Percentiles rank a stretch among this genome's conserved stretches.
These are phyloP conservation scores for Eptatretus burgeri DNA, from an alignment of 2,113 vertebrate species.

Conservation along the genomic window DNA sequence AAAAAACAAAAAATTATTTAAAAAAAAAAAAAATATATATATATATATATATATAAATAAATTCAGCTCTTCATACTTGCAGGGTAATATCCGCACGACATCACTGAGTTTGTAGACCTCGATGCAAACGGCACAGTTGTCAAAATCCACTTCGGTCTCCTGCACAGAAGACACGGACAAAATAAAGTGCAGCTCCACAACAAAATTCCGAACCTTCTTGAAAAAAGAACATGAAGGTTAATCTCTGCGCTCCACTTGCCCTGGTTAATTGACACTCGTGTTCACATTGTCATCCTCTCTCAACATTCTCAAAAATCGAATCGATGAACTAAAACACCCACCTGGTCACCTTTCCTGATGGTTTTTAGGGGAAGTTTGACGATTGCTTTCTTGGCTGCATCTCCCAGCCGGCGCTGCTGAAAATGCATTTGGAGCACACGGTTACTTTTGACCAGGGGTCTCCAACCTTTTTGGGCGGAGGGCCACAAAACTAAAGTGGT, in stretches of 20 bases:
- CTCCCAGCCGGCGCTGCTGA: conserved; percentile 58
- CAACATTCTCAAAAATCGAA: conserved; percentile 8
- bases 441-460: too few relatives aligned
- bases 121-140: conserved; percentile 95
- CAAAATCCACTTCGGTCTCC: conserved; percentile 84
- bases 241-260: background rate
- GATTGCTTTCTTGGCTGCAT: conserved; percentile 92
- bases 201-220: too few relatives aligned
- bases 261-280: conserved; percentile 7
- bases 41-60: background rate
- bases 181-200: too few relatives aligned
- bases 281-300: conserved; percentile 1
- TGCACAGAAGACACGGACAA: conserved; percentile 14
- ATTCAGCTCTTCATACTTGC: conserved; percentile 42
- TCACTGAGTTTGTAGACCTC: conserved; percentile 87
- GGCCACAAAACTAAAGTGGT: too few relatives aligned
- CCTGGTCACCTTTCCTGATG: conserved; percentile 87
- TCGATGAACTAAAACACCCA: conserved; percentile 17
- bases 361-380: conserved; percentile 78
- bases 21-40: too few relatives aligned
- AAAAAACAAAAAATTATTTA: too few relatives aligned
- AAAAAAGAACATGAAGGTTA: background rate
- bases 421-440: too few relatives aligned
- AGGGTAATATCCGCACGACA: conserved; percentile 69
- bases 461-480: too few relatives aligned